Conservation (phyloP, 2,113 vertebrate genomes). For the Nipponia nippon region DNA sequence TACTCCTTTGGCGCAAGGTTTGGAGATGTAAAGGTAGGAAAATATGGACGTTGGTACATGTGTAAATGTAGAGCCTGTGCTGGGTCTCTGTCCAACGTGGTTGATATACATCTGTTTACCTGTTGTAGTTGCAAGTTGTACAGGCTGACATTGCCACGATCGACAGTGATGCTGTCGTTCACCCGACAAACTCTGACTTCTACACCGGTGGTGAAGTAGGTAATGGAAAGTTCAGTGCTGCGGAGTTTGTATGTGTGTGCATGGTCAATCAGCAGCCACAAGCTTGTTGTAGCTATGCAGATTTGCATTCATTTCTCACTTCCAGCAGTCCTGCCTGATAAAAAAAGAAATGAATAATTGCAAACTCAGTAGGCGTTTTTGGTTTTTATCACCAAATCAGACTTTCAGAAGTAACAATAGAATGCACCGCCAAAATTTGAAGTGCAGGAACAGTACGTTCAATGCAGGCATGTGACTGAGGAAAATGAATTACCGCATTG, state of each 20-base stretch:
- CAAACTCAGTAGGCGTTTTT: not conserved
- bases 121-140: conserved; percentile 99
- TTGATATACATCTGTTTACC: conserved; percentile 93
- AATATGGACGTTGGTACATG: conserved; percentile 76
- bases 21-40: conserved; percentile 78
- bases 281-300: conserved; percentile 79
- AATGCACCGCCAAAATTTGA: not conserved
- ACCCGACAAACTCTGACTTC: conserved; percentile 98
- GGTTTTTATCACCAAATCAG: not conserved
- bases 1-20: conserved; percentile 72
- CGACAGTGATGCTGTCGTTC: conserved; percentile 98
- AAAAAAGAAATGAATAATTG: not conserved
- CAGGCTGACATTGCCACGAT: conserved; percentile 99
- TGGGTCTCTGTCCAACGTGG: conserved; percentile 81
- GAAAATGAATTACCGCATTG: accelerated
- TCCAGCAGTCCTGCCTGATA: conserved; percentile 75
- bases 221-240: conserved; percentile 89
- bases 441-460: not conserved
- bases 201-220: conserved; percentile 99
- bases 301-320: conserved; percentile 79
- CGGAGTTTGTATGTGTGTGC: conserved; percentile 80
- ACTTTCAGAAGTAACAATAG: not conserved
- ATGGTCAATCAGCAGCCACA: conserved; percentile 78
- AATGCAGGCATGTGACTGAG: not conserved
- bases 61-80: conserved; percentile 80